phyloP scores from a whole-genome alignment of 2,797 vertebrate species.

The Alca torda region DNA sequence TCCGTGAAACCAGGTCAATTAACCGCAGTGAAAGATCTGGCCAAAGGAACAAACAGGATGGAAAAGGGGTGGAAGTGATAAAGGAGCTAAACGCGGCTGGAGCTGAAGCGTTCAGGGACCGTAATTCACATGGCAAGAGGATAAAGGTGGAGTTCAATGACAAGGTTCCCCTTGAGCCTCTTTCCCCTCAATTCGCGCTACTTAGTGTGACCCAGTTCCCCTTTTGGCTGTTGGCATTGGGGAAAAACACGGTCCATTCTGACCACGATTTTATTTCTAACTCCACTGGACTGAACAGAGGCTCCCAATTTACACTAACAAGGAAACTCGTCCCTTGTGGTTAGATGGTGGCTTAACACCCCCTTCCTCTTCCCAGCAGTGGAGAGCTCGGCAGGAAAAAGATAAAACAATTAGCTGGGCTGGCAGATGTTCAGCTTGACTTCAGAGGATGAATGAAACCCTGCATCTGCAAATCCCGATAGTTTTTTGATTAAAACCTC shows the following conservation, averaged over 20 bases:
- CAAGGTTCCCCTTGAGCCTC: background rate
- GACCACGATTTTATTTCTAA: background rate
- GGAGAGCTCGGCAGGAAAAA: background rate
- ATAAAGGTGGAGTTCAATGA: constrained; percentile 16
- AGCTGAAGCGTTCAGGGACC: background rate
- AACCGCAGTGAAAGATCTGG: background rate
- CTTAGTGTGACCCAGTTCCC: background rate
- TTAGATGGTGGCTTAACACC: background rate
- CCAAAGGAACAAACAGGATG: background rate
- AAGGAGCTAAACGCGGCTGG: background rate
- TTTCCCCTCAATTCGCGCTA: rapidly evolving
- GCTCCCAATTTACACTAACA: background rate
- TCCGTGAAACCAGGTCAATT: constrained; percentile 19
- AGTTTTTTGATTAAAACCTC: background rate
- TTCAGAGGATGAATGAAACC: background rate
- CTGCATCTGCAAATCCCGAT: background rate
- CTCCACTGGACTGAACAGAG: background rate
- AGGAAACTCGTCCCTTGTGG: background rate
- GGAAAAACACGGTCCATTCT: background rate
- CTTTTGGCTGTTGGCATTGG: background rate
- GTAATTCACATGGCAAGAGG: background rate
- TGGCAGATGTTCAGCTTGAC: background rate
- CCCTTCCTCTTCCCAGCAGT: background rate
- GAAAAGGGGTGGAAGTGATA: constrained; percentile 1
- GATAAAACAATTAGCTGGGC: background rate